A percentile compares a stretch with the other conserved stretches of the same genome.
Evolutionary conservation across 2,113 vertebrate genomes (phyloP).

Genomic region (Phaetusa simplex): DNA sequence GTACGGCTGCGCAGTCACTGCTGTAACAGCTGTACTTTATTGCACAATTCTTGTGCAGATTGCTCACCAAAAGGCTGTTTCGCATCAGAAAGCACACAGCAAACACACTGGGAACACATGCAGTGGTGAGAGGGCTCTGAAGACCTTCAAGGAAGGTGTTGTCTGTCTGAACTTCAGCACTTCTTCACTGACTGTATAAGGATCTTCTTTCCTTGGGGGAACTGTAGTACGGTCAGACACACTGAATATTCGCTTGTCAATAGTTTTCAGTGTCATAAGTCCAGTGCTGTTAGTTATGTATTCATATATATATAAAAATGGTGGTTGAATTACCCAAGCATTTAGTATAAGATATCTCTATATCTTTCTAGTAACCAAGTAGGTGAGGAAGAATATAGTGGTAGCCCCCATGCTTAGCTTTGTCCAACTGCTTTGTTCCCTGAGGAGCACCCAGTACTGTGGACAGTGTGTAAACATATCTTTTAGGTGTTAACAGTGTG

Average conservation of each 20-base stretch:
- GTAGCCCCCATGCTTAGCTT: neutral
- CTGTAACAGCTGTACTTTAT: neutral
- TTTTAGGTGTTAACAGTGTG: neutral
- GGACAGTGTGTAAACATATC: neutral
- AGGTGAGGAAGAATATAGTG: neutral
- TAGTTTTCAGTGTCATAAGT: neutral
- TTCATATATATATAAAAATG: neutral
- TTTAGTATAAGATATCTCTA: neutral
- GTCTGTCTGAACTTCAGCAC: neutral
- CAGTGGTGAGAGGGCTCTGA: neutral
- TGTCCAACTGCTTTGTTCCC: neutral
- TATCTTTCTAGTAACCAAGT: neutral
- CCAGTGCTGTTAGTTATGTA: neutral
- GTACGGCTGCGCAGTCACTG: neutral
- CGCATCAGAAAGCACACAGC: neutral
- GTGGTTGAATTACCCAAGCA: neutral
- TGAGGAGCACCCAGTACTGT: neutral
- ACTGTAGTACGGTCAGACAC: neutral
- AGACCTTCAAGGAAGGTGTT: neutral
- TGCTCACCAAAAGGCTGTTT: neutral
- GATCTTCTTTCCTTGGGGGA: neutral
- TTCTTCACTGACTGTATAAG: neutral
- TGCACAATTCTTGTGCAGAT: neutral
- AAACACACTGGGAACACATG: neutral
- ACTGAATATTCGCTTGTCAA: neutral